A percentile compares a stretch with the other conserved stretches of the same genome.
Evolutionary conservation across 2,888 invertebrate genomes (phyloP).

Genomic region (Drosophila tanythrix): DNA sequence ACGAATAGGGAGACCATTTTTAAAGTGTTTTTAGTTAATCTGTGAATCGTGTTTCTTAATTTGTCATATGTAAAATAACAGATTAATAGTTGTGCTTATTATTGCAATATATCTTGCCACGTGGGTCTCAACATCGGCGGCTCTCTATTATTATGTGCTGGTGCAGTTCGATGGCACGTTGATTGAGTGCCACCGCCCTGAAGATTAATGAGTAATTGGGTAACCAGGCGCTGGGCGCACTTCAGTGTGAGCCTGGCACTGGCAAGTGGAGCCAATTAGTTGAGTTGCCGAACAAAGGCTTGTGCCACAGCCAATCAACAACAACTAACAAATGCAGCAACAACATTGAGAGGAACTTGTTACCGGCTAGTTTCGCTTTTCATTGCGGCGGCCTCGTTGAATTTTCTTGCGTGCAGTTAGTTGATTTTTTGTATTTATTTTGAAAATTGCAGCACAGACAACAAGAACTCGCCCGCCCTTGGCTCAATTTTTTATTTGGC

Average conservation of each 20-base stretch:
- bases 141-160: slow-evolving; percentile 20
- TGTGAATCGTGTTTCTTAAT: neutral
- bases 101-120: neutral
- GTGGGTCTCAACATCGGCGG: slow-evolving; percentile 1
- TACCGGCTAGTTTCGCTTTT: slow-evolving; percentile 63
- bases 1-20: neutral
- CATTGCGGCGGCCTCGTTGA: slow-evolving; percentile 47
- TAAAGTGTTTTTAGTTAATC: neutral
- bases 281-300: slow-evolving; percentile 41
- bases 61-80: neutral
- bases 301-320: slow-evolving; percentile 35
- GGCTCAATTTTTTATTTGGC: slow-evolving; percentile 60
- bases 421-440: slow-evolving; percentile 2
- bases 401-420: slow-evolving; percentile 50
- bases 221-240: slow-evolving; percentile 13
- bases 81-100: neutral
- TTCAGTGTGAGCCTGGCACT: slow-evolving; percentile 32
- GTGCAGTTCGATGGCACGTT: slow-evolving; percentile 38
- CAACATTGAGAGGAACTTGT: slow-evolving; percentile 50
- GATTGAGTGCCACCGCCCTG: slow-evolving; percentile 49
- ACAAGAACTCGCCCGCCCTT: slow-evolving; percentile 73
- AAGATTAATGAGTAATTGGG: slow-evolving; percentile 56
- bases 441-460: slow-evolving; percentile 54
- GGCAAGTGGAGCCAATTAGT: slow-evolving; percentile 54
- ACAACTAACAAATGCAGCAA: slow-evolving; percentile 22